A percentile compares a stretch with the other conserved stretches of the same genome.
Evolutionary conservation across 2,888 invertebrate species (phyloP).

Genomic region (Euphydryas editha): DNA sequence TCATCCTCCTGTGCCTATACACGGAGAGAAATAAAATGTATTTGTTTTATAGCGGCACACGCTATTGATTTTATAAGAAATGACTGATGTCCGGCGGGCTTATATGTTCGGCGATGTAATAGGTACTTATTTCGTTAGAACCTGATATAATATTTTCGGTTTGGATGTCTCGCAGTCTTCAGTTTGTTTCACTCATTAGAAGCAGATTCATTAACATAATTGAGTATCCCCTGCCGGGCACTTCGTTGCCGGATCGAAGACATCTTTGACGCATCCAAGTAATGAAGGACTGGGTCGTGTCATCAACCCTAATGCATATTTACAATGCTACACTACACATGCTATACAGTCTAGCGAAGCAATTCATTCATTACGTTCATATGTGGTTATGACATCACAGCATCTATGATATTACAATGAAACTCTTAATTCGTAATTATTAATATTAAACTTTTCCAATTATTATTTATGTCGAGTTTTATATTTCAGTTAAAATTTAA

Average conservation of each 20-base stretch:
- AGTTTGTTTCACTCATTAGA: slow-evolving; percentile 54
- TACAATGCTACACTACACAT: slow-evolving; percentile 58
- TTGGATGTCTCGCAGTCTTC: slow-evolving; percentile 22
- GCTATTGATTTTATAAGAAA: slow-evolving; percentile 74
- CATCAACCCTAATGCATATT: slow-evolving; percentile 73
- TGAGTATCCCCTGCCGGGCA: slow-evolving; percentile 75
- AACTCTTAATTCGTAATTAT: slow-evolving; percentile 36
- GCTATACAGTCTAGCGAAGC: slow-evolving; percentile 54
- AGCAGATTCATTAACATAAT: slow-evolving; percentile 79
- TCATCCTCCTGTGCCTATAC: slow-evolving; percentile 70
- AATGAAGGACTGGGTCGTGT: slow-evolving; percentile 67
- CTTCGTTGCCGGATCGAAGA: slow-evolving; percentile 68
- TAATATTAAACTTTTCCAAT: neutral
- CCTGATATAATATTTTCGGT: neutral
- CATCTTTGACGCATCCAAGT: slow-evolving; percentile 74
- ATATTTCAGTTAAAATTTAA: no score
- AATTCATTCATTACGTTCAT: slow-evolving; percentile 55
- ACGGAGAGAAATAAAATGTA: slow-evolving; percentile 73
- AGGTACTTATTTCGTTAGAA: neutral
- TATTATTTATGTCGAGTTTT: no score
- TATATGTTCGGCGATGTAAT: slow-evolving; percentile 1
- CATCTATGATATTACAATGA: slow-evolving; percentile 43
- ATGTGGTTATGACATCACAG: slow-evolving; percentile 51
- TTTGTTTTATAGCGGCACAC: slow-evolving; percentile 60
- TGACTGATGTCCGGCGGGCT: slow-evolving; percentile 53